Conservation (phyloP, 1,140 invertebrate genomes). For the Oedothorax gibbosus region DNA sequence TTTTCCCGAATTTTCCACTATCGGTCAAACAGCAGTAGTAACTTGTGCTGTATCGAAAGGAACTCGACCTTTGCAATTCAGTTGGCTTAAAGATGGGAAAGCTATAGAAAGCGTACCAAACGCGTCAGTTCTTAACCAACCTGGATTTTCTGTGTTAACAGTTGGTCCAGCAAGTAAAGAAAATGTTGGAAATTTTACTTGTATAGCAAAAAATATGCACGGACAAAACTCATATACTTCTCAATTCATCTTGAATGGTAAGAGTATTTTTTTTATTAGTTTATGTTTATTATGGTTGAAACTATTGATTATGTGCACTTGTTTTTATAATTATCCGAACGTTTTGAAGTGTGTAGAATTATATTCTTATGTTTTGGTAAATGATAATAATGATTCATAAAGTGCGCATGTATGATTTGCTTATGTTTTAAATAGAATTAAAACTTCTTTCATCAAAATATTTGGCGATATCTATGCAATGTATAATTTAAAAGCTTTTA, state of each 20-base stretch:
- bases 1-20: constrained; percentile 39
- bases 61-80: constrained; percentile 13
- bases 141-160: constrained; percentile 41
- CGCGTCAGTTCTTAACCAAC: constrained; percentile 1
- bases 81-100: constrained; percentile 24
- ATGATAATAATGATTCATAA: no score
- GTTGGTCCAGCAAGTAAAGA: constrained; percentile 33
- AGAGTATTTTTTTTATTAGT: not conserved
- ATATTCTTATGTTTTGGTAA: no score
- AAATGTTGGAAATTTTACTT: constrained; percentile 48
- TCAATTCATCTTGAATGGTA: constrained; percentile 33
- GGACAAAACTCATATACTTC: constrained; percentile 20
- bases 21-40: constrained; percentile 31
- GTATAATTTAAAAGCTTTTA: no score
- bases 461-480: no score
- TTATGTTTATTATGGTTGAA: no score
- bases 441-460: no score
- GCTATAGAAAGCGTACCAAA: constrained; percentile 25
- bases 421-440: no score
- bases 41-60: constrained; percentile 34
- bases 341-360: no score
- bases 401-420: no score
- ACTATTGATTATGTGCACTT: no score
- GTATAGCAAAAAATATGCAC: constrained; percentile 12
- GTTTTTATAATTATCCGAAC: no score